Evolutionary conservation across 2,797 vertebrate genomes (phyloP).

Genomic region (Prunella strophiata): DNA sequence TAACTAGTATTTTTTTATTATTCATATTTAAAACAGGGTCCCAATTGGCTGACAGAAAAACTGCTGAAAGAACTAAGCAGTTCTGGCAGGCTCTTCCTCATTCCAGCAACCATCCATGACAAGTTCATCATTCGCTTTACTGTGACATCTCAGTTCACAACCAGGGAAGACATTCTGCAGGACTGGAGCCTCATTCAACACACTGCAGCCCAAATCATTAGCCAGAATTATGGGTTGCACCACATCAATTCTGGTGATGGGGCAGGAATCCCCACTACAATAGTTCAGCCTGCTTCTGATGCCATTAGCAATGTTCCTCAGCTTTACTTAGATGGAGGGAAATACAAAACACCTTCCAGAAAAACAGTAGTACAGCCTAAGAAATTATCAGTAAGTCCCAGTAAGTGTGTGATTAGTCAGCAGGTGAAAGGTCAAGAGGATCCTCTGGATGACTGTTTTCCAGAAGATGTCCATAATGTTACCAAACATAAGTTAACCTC

Average conservation of each 20-base stretch:
- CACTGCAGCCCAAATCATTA: conserved; percentile 78
- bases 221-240: conserved; percentile 49
- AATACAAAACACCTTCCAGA: conserved; percentile 19
- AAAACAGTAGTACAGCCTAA: conserved; percentile 72
- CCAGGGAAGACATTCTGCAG: conserved; percentile 85
- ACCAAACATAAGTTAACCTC: conserved; percentile 71
- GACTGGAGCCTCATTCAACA: conserved; percentile 91
- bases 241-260: conserved; percentile 12
- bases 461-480: conserved; percentile 58
- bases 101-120: conserved; percentile 86
- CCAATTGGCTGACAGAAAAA: conserved; percentile 89
- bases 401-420: not conserved
- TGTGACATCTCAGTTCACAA: conserved; percentile 94
- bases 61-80: conserved; percentile 85
- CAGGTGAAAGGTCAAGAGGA: conserved; percentile 44
- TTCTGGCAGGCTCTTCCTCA: conserved; percentile 89
- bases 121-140: conserved; percentile 94
- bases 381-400: not conserved
- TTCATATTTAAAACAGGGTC: conserved; percentile 78
- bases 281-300: not conserved
- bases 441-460: conserved; percentile 69
- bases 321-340: not conserved
- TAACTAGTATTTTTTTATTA: not conserved
- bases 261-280: not conserved
- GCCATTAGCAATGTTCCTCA: not conserved